A percentile compares a stretch with the other conserved stretches of the same genome.
Conservation (phyloP, 2,113 vertebrate genomes). For the Regulus satrapa region DNA sequence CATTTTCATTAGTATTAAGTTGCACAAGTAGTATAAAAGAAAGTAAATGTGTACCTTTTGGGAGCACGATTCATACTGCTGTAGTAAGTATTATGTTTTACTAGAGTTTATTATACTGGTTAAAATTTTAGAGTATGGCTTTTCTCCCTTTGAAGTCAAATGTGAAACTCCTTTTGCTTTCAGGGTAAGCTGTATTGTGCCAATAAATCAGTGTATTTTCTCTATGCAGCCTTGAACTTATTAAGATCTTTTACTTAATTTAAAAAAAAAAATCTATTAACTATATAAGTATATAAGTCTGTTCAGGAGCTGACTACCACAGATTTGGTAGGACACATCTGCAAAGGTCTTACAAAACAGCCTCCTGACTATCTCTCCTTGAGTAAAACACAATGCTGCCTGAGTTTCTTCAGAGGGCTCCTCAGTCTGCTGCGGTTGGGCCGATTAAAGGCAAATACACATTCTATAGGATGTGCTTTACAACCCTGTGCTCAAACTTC, state of each 20-base stretch:
- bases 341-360: neutral
- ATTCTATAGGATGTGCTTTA: neutral
- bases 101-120: neutral
- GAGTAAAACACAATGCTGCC: neutral
- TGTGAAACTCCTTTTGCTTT: neutral
- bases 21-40: neutral
- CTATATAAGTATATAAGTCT: neutral
- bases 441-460: neutral
- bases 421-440: neutral
- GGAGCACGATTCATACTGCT: neutral
- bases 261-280: neutral
- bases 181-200: neutral
- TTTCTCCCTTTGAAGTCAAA: conserved; percentile 27
- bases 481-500: neutral
- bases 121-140: neutral
- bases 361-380: neutral
- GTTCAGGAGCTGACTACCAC: neutral
- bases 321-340: neutral
- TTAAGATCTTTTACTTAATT: neutral
- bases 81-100: conserved; percentile 26
- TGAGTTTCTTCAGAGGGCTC: neutral
- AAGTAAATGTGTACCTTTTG: neutral
- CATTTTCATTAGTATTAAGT: neutral
- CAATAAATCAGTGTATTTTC: conserved; percentile 4
- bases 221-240: neutral